Percentiles rank a stretch among this genome's conserved stretches.
phyloP scores from a whole-genome alignment of 2,888 invertebrate genomes.

The Steinernema scapterisci region DNA sequence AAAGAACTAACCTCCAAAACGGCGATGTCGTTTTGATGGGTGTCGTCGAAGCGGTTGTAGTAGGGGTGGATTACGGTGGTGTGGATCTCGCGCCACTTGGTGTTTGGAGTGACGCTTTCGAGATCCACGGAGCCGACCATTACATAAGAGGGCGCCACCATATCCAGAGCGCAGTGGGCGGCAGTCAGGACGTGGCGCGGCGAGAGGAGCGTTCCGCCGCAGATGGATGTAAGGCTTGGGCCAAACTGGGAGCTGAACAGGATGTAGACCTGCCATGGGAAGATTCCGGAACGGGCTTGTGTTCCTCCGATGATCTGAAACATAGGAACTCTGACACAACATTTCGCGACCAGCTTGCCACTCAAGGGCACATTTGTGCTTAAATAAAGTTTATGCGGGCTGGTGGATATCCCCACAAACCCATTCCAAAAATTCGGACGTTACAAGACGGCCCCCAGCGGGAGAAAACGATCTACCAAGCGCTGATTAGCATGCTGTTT shows the following conservation, averaged over 20 bases:
- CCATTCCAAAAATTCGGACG: neutral
- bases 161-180: constrained; percentile 9
- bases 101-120: constrained; percentile 1
- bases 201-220: constrained; percentile 11
- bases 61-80: neutral
- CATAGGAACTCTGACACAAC: neutral
- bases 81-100: neutral
- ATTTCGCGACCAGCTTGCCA: too few relatives aligned
- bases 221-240: neutral
- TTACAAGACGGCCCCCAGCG: too few relatives aligned
- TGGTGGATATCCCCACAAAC: neutral
- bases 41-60: neutral
- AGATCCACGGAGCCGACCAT: constrained; percentile 16
- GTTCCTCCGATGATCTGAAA: neutral
- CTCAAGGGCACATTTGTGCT: too few relatives aligned
- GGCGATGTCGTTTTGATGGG: constrained; percentile 17
- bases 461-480: too few relatives aligned
- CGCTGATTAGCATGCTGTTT: too few relatives aligned
- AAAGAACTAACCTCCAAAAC: constrained; percentile 6
- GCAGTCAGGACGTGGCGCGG: constrained; percentile 9
- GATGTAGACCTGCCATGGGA: constrained; percentile 1
- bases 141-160: neutral
- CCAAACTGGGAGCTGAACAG: neutral
- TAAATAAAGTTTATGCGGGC: neutral
- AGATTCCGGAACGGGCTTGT: neutral